Percentiles rank a stretch among this genome's conserved stretches.
Evolutionary conservation across 2,797 vertebrate species (phyloP).

Genomic region (Pampus argenteus): DNA sequence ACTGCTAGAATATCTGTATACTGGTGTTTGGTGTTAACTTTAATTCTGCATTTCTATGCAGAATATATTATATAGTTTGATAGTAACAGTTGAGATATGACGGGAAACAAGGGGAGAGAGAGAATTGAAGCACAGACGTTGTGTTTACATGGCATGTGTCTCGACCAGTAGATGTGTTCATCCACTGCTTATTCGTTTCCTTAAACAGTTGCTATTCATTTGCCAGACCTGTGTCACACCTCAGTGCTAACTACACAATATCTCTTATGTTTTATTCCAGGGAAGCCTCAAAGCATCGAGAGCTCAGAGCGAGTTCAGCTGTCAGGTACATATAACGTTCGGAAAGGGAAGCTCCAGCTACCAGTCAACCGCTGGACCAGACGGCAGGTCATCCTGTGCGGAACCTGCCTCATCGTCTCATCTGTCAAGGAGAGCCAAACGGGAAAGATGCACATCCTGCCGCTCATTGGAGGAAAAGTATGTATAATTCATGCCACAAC

Average conservation of each 20-base stretch:
- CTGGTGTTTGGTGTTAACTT: neutral
- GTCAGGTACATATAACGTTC: slow-evolving; percentile 95
- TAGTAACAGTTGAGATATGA: no score
- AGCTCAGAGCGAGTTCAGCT: slow-evolving; percentile 95
- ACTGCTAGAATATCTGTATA: neutral
- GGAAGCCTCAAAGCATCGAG: slow-evolving; percentile 92
- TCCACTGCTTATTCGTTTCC: neutral
- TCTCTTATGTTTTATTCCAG: slow-evolving; percentile 78
- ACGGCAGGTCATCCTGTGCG: slow-evolving; percentile 96
- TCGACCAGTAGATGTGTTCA: no score
- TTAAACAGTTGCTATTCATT: neutral
- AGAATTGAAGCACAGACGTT: no score
- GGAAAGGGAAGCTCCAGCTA: slow-evolving; percentile 98
- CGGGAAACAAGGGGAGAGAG: no score
- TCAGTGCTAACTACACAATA: slow-evolving; percentile 12
- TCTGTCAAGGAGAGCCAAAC: slow-evolving; percentile 96
- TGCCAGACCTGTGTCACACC: neutral
- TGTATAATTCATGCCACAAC: slow-evolving; percentile 42
- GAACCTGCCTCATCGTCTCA: slow-evolving; percentile 97
- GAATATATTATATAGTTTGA: no score
- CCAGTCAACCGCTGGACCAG: slow-evolving; percentile 97
- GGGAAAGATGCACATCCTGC: slow-evolving; percentile 98
- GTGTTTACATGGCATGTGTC: no score
- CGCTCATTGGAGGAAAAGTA: slow-evolving; percentile 98
- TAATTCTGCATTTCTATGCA: no score